Evolutionary conservation across 2,888 invertebrate genomes (phyloP), one percentile per base, ranked within the genome.

Genomic region (Calephelis perditalis): DNA sequence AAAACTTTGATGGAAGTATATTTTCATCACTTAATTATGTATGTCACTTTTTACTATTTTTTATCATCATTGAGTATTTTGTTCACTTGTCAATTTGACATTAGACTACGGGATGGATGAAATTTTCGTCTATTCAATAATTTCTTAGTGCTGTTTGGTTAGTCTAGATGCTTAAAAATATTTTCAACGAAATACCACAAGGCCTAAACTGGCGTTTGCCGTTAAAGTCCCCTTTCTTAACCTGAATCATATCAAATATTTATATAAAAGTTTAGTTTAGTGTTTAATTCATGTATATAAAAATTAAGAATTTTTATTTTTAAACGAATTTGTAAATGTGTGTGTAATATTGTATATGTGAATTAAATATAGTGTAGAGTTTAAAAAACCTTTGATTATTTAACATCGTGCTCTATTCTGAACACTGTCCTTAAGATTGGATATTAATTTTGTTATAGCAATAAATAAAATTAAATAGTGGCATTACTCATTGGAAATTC

Each of bases 261-360:
- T 82, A 79, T 74, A 76, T 74, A 76, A 74, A 75, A 73, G 70
- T 65, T 68, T 82, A 86, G 82, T 80, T 67, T 60, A 68, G 63
- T 73, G 73, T 74, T 73, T 57, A 63, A 61, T 63, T 59, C 52
- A 67, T 65, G 66, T 63, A 62, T 62, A 63, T 64, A 63, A 57
- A 62, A 64, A 62, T 46, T 74, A 73, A 74, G 71, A 73, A 67
- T 71, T 73, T 70, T 76, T 74, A 73, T 77, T 75, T 77, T 71
- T 71, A 76, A 73, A 65, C 65, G 69, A 74, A 72, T 82, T 82
- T 88, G 85, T 87, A 85, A 80, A 88, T 87, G 86, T 86, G 87
- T 83, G 88, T 84, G 83, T 76, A 75, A 73, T 76, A 78, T 75
- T 84, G 85, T 88, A 85, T 81, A 84, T 86, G 86, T 88, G 84